Evolutionary conservation across 2,113 vertebrate species (phyloP), one percentile per base, ranked within the genome.

Genomic region (Platichthys stellatus): DNA sequence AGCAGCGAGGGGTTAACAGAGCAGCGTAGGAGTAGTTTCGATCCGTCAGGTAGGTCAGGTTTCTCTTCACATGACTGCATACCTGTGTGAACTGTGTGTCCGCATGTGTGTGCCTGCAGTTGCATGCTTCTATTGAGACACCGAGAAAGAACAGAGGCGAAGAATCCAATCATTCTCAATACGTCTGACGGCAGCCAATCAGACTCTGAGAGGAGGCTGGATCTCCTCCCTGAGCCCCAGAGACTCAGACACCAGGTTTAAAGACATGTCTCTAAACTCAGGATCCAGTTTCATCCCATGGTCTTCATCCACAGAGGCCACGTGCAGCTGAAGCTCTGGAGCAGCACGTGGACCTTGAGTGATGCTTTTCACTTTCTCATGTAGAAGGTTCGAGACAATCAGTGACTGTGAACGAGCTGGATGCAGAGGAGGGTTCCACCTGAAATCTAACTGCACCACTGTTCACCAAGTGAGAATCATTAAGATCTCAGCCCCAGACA

Each of bases 1-100:
- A 82, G 86, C 88, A 84, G 51, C 28, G 79, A 92, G 78, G 92
- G 90, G 92, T 93, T 94, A 94, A 94, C 89, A 76, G 74, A 80
- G 84, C 47, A 38, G 92, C 90, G 93, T 95, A 93, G 94, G 95
- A 90, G 94, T 93, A 95, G 94, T 95, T 95, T 95, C 94, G 94
- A 95, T 94, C 94, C 68, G 73, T 94, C 93, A 95, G 94, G 95
- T 95, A 94, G 93, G 93, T 94, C 92, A 91, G 94, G 94, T 95
- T 95, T 95, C 94, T 94, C 88, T 89, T 88, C 93, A 91, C 88
- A 84, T 85, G 89, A 91, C 92, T 92, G 89, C 93, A 94, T 94
- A 94, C 93, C 91, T 84, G 76, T 81, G 79, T 62, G 76, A 84
- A 77, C 58, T 20, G 23, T 66, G 54, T 17, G 56, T 61, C 21